Percentiles rank a stretch among this genome's conserved stretches.
These are phyloP conservation scores for Elymnias hypermnestra DNA, from an alignment of 1,140 invertebrate genomes.

Conservation along the genomic window DNA sequence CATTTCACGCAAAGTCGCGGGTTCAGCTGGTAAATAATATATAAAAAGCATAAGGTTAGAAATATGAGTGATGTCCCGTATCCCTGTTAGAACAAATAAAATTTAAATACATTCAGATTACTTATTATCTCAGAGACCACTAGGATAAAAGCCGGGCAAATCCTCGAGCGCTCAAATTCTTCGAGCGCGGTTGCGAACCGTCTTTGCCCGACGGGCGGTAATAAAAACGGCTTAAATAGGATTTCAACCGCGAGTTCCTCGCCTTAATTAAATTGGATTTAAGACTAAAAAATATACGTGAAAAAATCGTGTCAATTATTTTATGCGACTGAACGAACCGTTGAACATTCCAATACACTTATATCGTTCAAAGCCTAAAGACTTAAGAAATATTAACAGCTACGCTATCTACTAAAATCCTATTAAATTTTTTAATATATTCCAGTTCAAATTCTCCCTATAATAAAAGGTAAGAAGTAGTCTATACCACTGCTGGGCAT, in stretches of 20 bases:
- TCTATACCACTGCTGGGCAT: too few relatives aligned
- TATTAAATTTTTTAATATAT: too few relatives aligned
- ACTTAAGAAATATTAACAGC: too few relatives aligned
- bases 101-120: conserved; percentile 58
- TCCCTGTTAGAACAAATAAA: conserved; percentile 37
- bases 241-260: conserved; percentile 73
- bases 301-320: conserved; percentile 71
- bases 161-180: conserved; percentile 68
- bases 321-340: conserved; percentile 30
- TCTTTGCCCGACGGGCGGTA: conserved; percentile 70
- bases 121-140: conserved; percentile 53
- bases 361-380: too few relatives aligned
- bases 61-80: background rate
- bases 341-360: background rate
- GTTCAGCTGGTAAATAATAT: too few relatives aligned
- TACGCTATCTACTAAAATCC: too few relatives aligned
- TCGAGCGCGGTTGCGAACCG: conserved; percentile 61
- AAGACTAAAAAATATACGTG: conserved; percentile 72
- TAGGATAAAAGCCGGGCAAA: conserved; percentile 66
- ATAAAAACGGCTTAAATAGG: conserved; percentile 76
- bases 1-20: too few relatives aligned
- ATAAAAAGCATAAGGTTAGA: too few relatives aligned
- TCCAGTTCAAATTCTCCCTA: too few relatives aligned
- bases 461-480: too few relatives aligned
- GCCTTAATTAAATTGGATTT: conserved; percentile 76